Base-by-base conservation (phyloP, 2,113 vertebrate species). In the Daphoenositta chrysoptera region DNA sequence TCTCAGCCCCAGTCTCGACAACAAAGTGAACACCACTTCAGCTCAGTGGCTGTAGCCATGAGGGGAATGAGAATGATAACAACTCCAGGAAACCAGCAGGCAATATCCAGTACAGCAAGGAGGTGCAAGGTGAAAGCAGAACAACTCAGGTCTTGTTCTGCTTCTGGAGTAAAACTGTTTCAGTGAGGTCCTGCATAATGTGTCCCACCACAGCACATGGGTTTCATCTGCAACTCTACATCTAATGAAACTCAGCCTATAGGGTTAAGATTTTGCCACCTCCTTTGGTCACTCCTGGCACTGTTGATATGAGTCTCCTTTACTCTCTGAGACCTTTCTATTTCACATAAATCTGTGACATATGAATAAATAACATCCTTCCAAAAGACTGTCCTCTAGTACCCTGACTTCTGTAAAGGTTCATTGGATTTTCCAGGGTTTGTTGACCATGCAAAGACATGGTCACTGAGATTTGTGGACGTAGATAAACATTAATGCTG, bases 1-100 rank as follows among this genome's bases (percentile, higher is more conserved):
- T 56, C 17, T 53, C 39, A 51, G 35, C 10, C 31, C 17, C 27
- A 54, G 23, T 4, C 6, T 4, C 6, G 10, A 15, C 16, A 31
- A 13, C 33, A 54, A 40, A 57, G 18, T 1, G 2, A 91, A 39
- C 3, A 3, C 1, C 20, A 30, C 26, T n/a, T 23, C 42, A 70
- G 15, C 6, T 65, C n/a, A 45, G 19, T 13, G 15, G 3, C 17
- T 39, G 9, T 6, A 78, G 24, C 9, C 13, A 33, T 0, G 0
- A 35, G 18, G 17, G 6, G 13, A 69, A 42, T 19, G 8, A 47
- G 11, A 35, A 47, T 15, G 4, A 30, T 1, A 69, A 19, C 1
- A 58, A 7, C 45, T 3, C 7, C 13, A 50, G 12, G 30, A 66
- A 87, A 33, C 42, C 2, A 40, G 11, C 10, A 80, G n/a, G 35